Base-by-base conservation (phyloP, 2,797 vertebrate species). In the Chromis chromis region DNA sequence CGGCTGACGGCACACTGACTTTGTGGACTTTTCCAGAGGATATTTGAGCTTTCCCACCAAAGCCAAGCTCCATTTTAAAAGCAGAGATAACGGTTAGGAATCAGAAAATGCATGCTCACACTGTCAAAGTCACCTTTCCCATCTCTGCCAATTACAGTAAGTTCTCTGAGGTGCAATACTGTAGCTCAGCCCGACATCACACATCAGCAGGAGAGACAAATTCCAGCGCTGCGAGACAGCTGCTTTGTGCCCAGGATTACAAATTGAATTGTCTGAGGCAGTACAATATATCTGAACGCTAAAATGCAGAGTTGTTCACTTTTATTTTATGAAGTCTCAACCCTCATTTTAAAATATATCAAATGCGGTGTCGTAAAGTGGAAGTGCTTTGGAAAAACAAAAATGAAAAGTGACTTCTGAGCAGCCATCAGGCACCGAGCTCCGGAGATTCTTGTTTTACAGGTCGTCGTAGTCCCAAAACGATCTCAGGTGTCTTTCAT, bases 41-140 rank as follows among this genome's bases (percentile, higher is more conserved):
- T 75, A 63, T 83, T 57, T 64, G 72, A 81, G 79, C 74, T 75
- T 81, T 65, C 28, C 54, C 42, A 19, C 65, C 22, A 14, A 76
- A 83, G 72, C 63, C 27, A 11, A 67, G 59, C 71, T 78, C 58
- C 33, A 58, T 78, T 81, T 81, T 73, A 79, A 88, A 87, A 79
- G 69, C 52, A 49, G 53, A 76, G 88, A 85, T 84, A 89, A 88
- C 55, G 4, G 77, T 65, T 53, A 33, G 72, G 74, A 76, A 83
- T 70, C 60, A 46, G 70, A 82, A 88, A 88, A 81, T 24, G 78
- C 76, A 31, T 8, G 49, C 68, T 81, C 77, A 67, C 65, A 58
- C 74, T 24, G 73, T 81, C 81, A 91, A 88, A 88, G 90, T 92
- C 86, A 90, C 88, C 85, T 89, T 86, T 59, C 53, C 76, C 83